These are phyloP conservation scores for Oeneis ivallda DNA, from an alignment of 2,888 invertebrate species.

Conservation along the genomic window DNA sequence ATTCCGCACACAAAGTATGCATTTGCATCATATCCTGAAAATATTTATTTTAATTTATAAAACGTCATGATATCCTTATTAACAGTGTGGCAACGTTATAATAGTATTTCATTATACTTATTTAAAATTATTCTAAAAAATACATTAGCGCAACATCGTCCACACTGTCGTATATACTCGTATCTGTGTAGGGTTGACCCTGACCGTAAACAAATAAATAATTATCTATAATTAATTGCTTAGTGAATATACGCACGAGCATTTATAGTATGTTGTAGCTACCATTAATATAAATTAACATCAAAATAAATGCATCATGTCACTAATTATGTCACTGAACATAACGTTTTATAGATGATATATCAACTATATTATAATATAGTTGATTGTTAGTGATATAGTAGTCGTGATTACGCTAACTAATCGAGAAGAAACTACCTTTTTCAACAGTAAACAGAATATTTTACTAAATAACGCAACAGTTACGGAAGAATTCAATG, in stretches of 20 bases:
- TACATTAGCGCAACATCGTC: conserved; percentile 52
- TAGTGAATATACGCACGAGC: conserved; percentile 74
- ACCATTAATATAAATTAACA: conserved; percentile 80
- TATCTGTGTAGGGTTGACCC: conserved; percentile 34
- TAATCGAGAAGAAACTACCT: conserved; percentile 60
- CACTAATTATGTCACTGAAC: conserved; percentile 78
- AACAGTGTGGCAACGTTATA: conserved; percentile 55
- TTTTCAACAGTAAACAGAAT: conserved; percentile 58
- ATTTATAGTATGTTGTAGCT: conserved; percentile 77
- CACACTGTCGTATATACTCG: conserved; percentile 52
- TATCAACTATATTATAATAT: conserved; percentile 63
- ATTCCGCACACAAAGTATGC: conserved; percentile 10
- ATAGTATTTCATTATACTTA: conserved; percentile 38
- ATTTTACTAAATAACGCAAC: conserved; percentile 64
- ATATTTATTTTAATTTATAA: conserved; percentile 55
- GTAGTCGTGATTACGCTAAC: conserved; percentile 78
- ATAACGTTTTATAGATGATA: conserved; percentile 54
- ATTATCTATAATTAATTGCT: conserved; percentile 73
- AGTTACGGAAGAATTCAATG: conserved; percentile 65
- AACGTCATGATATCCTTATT: conserved; percentile 47
- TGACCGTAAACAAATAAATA: conserved; percentile 68
- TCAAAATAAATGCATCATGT: conserved; percentile 81
- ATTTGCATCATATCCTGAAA: conserved; percentile 44
- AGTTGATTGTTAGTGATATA: conserved; percentile 59
- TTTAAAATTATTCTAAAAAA: conserved; percentile 64